Evolutionary conservation across 2,113 vertebrate genomes (phyloP), one percentile per base, ranked within the genome.

Genomic region (Rousettus leschenaultii): DNA sequence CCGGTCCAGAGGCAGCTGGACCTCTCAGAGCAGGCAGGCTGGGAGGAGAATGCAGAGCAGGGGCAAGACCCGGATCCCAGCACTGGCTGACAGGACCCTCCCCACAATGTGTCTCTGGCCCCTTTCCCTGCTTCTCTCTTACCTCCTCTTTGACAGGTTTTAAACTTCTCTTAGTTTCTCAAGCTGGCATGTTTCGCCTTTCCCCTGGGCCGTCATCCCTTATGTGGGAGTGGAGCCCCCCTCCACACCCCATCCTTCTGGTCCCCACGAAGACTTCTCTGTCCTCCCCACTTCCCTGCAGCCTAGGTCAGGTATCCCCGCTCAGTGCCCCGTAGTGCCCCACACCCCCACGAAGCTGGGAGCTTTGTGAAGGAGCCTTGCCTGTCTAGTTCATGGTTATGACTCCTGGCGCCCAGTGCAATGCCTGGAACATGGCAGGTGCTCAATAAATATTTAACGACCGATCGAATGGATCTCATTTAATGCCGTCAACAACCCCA

Each of bases 1-100:
- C 16, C 0, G 1, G 3, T 3, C 10, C 0, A 10, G 28, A 57
- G 22, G 33, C 22, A 11, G 43, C 9, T 19, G 63, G 28, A 4
- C 28, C 35, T 30, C 85, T 40, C 21, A 18, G 38, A 65, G 68
- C 26, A 22, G 74, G 73, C 55, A 38, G 91, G 68, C 45, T 3
- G 0, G 35, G 43, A 28, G 35, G 75, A 93, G 65, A 78, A 15
- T 11, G 2, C 7, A 10, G n/a, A 18, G 35, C 53, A 38, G n/a
- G 22, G 24, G 70, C 66, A 3, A 51, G 22, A 24, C 57, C 40
- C 18, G 61, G 88, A 74, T 21, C 48, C 59, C 40, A 2, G 12
- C 6, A 28, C 16, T 5, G 61, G 40, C 74, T 68, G 45, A 6
- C 2, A 0, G 9, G 85, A 28, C 38, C 38, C 8, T 28, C 26